Conservation (phyloP, 2,797 vertebrate genomes). For the Anolis apletophallus region DNA sequence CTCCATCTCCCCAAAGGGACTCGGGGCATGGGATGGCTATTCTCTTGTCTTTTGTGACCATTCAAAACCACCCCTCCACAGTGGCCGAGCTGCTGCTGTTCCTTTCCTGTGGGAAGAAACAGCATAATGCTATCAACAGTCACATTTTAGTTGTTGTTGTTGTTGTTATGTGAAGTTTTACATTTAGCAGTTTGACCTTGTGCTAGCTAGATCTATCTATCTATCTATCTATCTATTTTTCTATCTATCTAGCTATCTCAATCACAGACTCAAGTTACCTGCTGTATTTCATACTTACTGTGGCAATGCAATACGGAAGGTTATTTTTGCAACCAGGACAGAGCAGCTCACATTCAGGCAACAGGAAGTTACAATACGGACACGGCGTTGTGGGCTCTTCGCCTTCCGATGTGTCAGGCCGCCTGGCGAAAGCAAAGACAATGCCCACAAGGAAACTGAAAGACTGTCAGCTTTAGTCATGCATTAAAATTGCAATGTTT, state of each 20-base stretch:
- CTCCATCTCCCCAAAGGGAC: too few species aligned
- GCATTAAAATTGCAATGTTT: neutral
- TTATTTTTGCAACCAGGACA: constrained; percentile 96
- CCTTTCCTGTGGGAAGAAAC: too few species aligned
- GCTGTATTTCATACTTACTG: constrained; percentile 78
- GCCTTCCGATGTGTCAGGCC: constrained; percentile 86
- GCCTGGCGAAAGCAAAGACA: constrained; percentile 74
- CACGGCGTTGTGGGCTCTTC: constrained; percentile 91
- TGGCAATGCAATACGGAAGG: constrained; percentile 94
- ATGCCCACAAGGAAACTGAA: neutral
- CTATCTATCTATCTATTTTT: too few species aligned
- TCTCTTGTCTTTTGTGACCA: too few species aligned
- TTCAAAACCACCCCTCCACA: too few species aligned
- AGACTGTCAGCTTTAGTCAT: neutral
- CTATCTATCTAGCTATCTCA: too few species aligned
- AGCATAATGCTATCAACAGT: too few species aligned
- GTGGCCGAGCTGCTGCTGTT: too few species aligned
- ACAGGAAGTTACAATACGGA: constrained; percentile 90
- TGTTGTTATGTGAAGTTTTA: neutral
- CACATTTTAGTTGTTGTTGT: too few species aligned
- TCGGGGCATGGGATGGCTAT: too few species aligned
- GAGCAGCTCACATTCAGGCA: constrained; percentile 90
- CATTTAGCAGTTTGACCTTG: neutral
- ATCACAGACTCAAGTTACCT: neutral
- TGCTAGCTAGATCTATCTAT: too few species aligned